Conservation (phyloP, 2,797 vertebrate species). For the Myotis vivesi region DNA sequence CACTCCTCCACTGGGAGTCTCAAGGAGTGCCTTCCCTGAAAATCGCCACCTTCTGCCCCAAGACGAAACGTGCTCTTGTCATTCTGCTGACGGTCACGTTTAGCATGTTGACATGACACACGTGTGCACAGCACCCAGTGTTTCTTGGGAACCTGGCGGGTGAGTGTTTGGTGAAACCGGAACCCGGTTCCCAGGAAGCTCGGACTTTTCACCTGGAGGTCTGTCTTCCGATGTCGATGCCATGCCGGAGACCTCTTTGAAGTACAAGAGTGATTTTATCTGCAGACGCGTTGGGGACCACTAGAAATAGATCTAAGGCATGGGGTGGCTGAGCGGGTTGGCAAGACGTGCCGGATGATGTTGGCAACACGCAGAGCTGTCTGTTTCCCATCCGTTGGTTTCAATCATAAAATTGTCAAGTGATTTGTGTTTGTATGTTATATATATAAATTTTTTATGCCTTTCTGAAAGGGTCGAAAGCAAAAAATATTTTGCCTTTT, state of each 20-base stretch:
- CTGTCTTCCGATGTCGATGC: not conserved
- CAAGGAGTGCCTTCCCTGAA: constrained; percentile 12
- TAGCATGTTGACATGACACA: not conserved
- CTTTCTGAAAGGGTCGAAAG: constrained; percentile 55
- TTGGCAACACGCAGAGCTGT: constrained; percentile 48
- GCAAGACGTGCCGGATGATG: not conserved
- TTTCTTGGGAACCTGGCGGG: constrained; percentile 25
- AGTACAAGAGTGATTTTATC: constrained; percentile 14
- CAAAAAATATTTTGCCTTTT: not conserved
- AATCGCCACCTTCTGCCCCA: not conserved
- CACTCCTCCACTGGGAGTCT: not conserved
- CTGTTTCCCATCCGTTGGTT: constrained; percentile 66
- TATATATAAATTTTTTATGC: not conserved
- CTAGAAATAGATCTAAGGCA: constrained; percentile 22
- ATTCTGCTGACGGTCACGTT: not conserved
- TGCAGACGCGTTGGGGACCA: not conserved
- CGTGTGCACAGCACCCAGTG: not conserved
- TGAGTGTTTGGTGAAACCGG: constrained; percentile 20
- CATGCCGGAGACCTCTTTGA: not conserved
- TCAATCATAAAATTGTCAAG: constrained; percentile 73
- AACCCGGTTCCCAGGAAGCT: not conserved
- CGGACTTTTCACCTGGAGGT: not conserved
- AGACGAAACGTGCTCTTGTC: not conserved
- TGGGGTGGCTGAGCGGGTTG: not conserved
- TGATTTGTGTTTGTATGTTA: constrained; percentile 58